phyloP scores from a whole-genome alignment of 2,888 invertebrate species.

The Macaria liturata region DNA sequence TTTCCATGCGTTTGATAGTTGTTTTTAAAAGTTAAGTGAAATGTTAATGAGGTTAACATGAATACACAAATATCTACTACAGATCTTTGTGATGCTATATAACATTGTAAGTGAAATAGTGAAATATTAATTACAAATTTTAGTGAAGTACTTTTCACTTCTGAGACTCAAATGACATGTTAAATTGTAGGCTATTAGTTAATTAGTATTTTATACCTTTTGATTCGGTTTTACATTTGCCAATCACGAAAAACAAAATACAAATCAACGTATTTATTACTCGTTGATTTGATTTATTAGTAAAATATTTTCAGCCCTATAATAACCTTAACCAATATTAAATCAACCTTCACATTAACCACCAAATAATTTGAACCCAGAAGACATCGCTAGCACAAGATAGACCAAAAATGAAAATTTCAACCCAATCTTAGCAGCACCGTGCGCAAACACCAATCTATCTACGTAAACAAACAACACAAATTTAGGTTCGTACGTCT shows the following conservation, averaged over 20 bases:
- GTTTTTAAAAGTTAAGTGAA: not conserved
- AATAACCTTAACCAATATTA: too few species aligned
- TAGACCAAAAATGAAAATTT: conserved; percentile 26
- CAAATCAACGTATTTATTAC: too few species aligned
- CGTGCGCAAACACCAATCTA: conserved; percentile 29
- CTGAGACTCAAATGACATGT: not conserved
- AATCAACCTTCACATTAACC: too few species aligned
- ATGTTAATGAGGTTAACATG: too few species aligned
- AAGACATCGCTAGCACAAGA: too few species aligned
- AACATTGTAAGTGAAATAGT: not conserved
- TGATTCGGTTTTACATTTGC: too few species aligned
- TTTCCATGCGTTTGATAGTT: not conserved
- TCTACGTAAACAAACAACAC: conserved; percentile 26
- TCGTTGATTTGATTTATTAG: too few species aligned
- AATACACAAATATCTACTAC: not conserved
- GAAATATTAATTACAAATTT: not conserved
- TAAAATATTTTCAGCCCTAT: too few species aligned
- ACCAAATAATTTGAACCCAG: too few species aligned
- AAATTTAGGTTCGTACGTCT: conserved; percentile 23
- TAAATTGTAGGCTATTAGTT: not conserved
- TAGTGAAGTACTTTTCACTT: not conserved
- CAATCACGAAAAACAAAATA: too few species aligned
- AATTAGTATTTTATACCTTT: too few species aligned
- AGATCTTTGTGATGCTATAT: not conserved
- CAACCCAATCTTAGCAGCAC: conserved; percentile 24